Evolutionary conservation across 1,140 invertebrate genomes (phyloP).

Genomic region (Dryas iulia): DNA sequence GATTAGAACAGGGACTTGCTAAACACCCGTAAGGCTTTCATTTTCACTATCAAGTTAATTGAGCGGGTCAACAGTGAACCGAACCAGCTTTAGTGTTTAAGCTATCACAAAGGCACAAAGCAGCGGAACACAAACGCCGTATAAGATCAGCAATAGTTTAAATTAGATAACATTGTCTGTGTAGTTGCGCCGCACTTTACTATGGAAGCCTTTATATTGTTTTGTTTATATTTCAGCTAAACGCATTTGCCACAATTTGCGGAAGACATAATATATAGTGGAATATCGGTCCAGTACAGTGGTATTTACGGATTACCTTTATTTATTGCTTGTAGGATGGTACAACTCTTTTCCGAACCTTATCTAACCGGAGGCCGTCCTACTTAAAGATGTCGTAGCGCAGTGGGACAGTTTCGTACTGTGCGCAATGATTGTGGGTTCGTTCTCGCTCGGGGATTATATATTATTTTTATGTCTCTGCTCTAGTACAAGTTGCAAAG

Average conservation of each 20-base stretch:
- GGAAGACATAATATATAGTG: too few species aligned
- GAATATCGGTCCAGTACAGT: too few species aligned
- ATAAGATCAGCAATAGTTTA: constrained; percentile 8
- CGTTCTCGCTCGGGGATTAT: too few species aligned
- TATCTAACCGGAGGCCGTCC: too few species aligned
- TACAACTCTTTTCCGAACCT: too few species aligned
- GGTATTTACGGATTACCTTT: too few species aligned
- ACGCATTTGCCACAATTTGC: not conserved
- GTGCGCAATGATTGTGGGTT: too few species aligned
- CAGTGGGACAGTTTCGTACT: too few species aligned
- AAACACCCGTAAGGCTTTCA: constrained; percentile 12
- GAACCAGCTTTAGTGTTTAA: not conserved
- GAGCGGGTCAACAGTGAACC: constrained; percentile 27
- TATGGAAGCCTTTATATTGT: not conserved
- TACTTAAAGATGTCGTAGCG: too few species aligned
- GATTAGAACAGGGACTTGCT: constrained; percentile 12
- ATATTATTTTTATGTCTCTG: too few species aligned
- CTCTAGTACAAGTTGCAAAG: too few species aligned
- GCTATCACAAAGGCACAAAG: constrained; percentile 8
- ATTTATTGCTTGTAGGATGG: too few species aligned
- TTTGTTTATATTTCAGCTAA: not conserved
- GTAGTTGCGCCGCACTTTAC: not conserved
- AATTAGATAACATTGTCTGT: constrained; percentile 1
- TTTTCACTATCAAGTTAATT: constrained; percentile 34
- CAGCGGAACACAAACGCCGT: not conserved